These are phyloP conservation scores for Notiomystis cincta DNA, from an alignment of 2,113 vertebrate species.

Conservation along the genomic window DNA sequence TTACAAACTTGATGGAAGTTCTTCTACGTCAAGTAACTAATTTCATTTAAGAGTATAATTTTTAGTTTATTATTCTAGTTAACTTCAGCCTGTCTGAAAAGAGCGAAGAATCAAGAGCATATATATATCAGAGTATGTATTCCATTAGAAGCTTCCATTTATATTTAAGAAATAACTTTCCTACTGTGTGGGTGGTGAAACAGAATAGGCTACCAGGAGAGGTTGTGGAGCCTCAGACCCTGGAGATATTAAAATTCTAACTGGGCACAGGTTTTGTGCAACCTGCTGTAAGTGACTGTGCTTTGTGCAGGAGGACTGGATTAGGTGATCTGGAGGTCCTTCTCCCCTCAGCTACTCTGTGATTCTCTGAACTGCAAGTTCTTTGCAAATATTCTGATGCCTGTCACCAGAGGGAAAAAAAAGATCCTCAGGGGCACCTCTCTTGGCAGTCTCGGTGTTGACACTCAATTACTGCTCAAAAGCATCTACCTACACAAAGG, in stretches of 20 bases:
- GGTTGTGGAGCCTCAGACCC: background rate
- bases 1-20: background rate
- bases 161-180: background rate
- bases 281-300: background rate
- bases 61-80: background rate
- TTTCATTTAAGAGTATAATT: background rate
- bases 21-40: background rate
- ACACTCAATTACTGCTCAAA: background rate
- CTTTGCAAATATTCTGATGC: background rate
- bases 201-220: background rate
- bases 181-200: background rate
- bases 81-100: background rate
- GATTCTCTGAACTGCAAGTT: background rate
- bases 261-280: background rate
- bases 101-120: background rate
- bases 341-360: background rate
- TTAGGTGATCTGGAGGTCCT: background rate
- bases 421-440: background rate
- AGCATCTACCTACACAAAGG: background rate
- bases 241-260: background rate
- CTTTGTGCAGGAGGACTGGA: background rate
- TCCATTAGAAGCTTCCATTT: background rate
- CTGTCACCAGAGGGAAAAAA: background rate
- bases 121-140: background rate
- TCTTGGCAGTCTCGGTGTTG: background rate